These are phyloP conservation scores for Platyura marginata DNA, from an alignment of 1,140 invertebrate species.

Conservation along the genomic window DNA sequence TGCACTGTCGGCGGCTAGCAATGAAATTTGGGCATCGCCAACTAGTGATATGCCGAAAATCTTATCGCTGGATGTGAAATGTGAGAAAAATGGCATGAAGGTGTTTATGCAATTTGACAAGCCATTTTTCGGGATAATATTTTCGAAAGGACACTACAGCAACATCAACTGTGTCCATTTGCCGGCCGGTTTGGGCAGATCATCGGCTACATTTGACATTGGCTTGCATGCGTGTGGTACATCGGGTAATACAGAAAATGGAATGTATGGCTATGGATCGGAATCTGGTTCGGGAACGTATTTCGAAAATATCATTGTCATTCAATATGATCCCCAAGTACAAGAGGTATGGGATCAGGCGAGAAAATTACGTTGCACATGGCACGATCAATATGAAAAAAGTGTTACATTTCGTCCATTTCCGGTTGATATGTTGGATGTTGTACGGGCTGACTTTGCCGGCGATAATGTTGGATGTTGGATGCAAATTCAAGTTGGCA, in stretches of 20 bases:
- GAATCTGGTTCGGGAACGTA: slow-evolving; percentile 78
- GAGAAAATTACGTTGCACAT: slow-evolving; percentile 76
- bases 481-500: slow-evolving; percentile 90
- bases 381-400: slow-evolving; percentile 93
- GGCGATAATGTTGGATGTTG: slow-evolving; percentile 91
- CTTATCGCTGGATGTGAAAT: slow-evolving; percentile 78
- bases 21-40: slow-evolving; percentile 65
- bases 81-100: slow-evolving; percentile 86
- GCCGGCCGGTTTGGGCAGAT: slow-evolving; percentile 67
- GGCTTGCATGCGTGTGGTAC: slow-evolving; percentile 81
- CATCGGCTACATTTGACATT: slow-evolving; percentile 78
- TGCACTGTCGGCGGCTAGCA: slow-evolving; percentile 25
- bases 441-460: slow-evolving; percentile 81
- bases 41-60: slow-evolving; percentile 81
- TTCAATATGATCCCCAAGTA: slow-evolving; percentile 87
- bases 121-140: slow-evolving; percentile 87
- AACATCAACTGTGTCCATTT: slow-evolving; percentile 83
- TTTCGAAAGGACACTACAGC: slow-evolving; percentile 82
- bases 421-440: slow-evolving; percentile 89
- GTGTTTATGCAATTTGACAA: slow-evolving; percentile 84
- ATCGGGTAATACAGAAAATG: slow-evolving; percentile 75
- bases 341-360: slow-evolving; percentile 96
- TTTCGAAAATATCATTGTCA: slow-evolving; percentile 87
- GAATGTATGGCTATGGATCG: slow-evolving; percentile 61
- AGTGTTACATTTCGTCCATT: slow-evolving; percentile 87